Conservation (phyloP, 1,140 invertebrate species). For the Pseudomyrmex dendroicus region DNA sequence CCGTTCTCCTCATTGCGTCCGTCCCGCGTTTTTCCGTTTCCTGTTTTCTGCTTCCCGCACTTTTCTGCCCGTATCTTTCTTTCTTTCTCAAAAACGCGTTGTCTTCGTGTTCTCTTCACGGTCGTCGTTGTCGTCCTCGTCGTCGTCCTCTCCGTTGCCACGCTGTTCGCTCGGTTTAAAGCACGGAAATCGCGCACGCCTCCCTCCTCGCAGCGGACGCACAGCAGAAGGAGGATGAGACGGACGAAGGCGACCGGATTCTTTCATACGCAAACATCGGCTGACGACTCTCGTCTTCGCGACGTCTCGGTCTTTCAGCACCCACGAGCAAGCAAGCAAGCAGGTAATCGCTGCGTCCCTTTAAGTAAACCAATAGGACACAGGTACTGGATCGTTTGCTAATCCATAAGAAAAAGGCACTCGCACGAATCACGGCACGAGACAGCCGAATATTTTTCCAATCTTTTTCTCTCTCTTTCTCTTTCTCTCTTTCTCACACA, state of each 20-base stretch:
- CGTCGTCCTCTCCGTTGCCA: constrained; percentile 57
- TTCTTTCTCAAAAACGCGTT: constrained; percentile 32
- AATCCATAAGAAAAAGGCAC: constrained; percentile 1
- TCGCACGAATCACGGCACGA: constrained; percentile 11
- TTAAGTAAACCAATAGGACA: neutral
- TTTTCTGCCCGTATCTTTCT: constrained; percentile 35
- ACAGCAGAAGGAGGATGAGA: constrained; percentile 66
- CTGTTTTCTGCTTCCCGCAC: constrained; percentile 57
- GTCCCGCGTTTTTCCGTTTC: constrained; percentile 26
- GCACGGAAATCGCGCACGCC: constrained; percentile 57
- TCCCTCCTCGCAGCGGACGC: constrained; percentile 57
- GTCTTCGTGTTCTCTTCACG: constrained; percentile 16
- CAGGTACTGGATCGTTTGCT: neutral
- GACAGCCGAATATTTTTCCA: constrained; percentile 4
- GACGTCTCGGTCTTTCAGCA: constrained; percentile 25
- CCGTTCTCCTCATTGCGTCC: constrained; percentile 48
- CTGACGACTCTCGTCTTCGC: constrained; percentile 49
- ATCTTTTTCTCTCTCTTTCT: constrained; percentile 9
- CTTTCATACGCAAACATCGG: constrained; percentile 74
- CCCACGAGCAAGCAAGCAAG: neutral
- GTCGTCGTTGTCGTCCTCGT: constrained; percentile 56
- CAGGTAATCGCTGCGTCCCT: constrained; percentile 17
- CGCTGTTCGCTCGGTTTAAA: constrained; percentile 64
- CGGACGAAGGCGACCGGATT: constrained; percentile 62
- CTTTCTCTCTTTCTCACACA: neutral